Base-by-base conservation (phyloP, 2,797 vertebrate species). In the Coreius guichenoti region DNA sequence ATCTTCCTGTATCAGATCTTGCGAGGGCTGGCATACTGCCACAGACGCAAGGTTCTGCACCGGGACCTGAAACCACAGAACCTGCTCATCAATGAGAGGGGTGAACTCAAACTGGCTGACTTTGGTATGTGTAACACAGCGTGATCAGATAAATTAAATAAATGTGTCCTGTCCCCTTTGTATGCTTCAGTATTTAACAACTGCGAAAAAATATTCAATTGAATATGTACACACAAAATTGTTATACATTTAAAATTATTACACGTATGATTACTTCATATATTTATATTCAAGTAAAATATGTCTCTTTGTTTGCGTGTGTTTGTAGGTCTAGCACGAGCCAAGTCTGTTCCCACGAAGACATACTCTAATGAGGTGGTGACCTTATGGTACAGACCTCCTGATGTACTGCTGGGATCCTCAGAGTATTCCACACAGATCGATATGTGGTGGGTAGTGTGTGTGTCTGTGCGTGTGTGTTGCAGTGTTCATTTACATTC, bases 281-380 rank as follows among this genome's bases (percentile, higher is more conserved):
- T n/a, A n/a, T n/a, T 61, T 14, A 26, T 29, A 29, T 63, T 9
- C 4, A 23, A 1, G 12, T 14, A 5, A 36, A 17, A 79, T 0
- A 31, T 13, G 7, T 49, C 16, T 31, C 63, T 33, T 49, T 77
- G 19, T 43, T 31, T 86, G 8, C 80, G 1, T 36, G 2, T 84
- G 68, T 73, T 68, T 43, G 43, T 92, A 97, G 96, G 96, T 87
- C 85, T 97, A 88, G 96, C 96, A 67, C 94, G 96, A 92, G 96
- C 96, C 0, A 97, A 97, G 88, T 97, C 96, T 63, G 96, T 97
- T 88, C 96, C 96, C 80, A 97, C 96, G 1, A 97, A 97, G 92
- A 97, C 96, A n/a, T 97, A 97, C 69, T 97, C 96, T 73, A 97
- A 97, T 91, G 96, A 97, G 92, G 96, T 97, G 81, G 96, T 97